Base-by-base conservation (phyloP, 2,888 invertebrate species). In the Periphyllus acericola region DNA sequence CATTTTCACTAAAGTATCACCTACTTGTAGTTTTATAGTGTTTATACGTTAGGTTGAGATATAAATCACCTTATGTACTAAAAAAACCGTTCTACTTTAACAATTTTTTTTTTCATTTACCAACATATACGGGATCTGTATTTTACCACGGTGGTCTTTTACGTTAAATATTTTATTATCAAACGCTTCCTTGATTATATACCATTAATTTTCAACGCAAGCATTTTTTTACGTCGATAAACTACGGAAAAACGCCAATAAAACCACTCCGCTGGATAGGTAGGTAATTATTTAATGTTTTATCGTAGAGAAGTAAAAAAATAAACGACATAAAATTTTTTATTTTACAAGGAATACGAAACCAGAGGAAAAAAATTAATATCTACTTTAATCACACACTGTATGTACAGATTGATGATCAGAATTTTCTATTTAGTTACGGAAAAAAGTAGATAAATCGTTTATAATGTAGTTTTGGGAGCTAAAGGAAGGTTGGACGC, bases 81-180 rank as follows among this genome's bases (percentile, higher is more conserved):
- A 60, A 60, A 46, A 60, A 60, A 60, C 60, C 21, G 21, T 25
- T 1, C 46, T 46, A 60, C 60, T 60, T 60, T 46, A 46, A 60
- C 21, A 60, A 21, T 25, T 25, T 19, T n/a, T 21, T 60, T 25
- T 60, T n/a, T 29, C 11, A 29, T 68, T 68, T n/a, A 68, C 68
- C 11, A 11, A 25, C 68, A 36, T 68, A n/a, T 32, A 21, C 5
- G 36, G 72, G 5, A 32, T 21, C 3, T 17, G 6, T 71, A 71
- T 29, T 72, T 72, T 34, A 72, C 9, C 19, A 6, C 36, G 29
- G 3, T 34, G 34, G 19, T 36, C 21, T 5, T 21, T 72, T 25
- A 52, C 3, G 71, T 72, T 52, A 72, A 72, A 72, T 72, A 52
- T 72, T 81, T 72, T 32, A 82, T 9, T 25, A 40, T 52, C 21